These are phyloP conservation scores for Syngnathus typhle DNA, from an alignment of 2,113 vertebrate species.

Conservation along the genomic window DNA sequence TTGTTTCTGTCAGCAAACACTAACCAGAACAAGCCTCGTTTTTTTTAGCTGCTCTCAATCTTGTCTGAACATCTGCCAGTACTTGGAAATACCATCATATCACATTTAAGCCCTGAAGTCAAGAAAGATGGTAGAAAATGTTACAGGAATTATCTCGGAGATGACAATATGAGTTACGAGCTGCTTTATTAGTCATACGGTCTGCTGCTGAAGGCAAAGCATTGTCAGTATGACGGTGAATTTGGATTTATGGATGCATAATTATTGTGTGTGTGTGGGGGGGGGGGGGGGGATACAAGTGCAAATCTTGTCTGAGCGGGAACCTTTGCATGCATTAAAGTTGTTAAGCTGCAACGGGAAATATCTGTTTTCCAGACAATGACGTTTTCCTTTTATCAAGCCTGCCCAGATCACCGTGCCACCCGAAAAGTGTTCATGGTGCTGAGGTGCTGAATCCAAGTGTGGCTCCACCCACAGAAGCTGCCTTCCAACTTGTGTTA, in stretches of 20 bases:
- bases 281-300: conserved; percentile 10
- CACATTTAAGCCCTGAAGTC: not conserved
- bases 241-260: not conserved
- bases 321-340: conserved; percentile 14
- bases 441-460: conserved; percentile 13
- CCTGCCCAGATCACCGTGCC: not conserved
- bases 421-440: conserved; percentile 6
- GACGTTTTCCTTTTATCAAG: conserved; percentile 1
- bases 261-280: too few species aligned
- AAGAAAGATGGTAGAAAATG: conserved; percentile 8
- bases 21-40: not conserved
- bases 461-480: not conserved
- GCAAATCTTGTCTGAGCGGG: not conserved
- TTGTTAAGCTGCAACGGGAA: not conserved
- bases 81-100: not conserved
- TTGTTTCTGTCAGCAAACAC: conserved; percentile 1
- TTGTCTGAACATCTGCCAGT: conserved; percentile 9
- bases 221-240: conserved; percentile 14
- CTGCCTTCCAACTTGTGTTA: not conserved
- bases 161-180: conserved; percentile 19
- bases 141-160: not conserved
- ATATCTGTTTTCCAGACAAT: not conserved
- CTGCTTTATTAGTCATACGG: conserved; percentile 1
- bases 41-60: conserved; percentile 14
- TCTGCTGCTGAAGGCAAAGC: conserved; percentile 7